Evolutionary conservation across 1,140 invertebrate species (phyloP), one percentile per base, ranked within the genome.

Genomic region (Proctacanthus coquilletti): DNA sequence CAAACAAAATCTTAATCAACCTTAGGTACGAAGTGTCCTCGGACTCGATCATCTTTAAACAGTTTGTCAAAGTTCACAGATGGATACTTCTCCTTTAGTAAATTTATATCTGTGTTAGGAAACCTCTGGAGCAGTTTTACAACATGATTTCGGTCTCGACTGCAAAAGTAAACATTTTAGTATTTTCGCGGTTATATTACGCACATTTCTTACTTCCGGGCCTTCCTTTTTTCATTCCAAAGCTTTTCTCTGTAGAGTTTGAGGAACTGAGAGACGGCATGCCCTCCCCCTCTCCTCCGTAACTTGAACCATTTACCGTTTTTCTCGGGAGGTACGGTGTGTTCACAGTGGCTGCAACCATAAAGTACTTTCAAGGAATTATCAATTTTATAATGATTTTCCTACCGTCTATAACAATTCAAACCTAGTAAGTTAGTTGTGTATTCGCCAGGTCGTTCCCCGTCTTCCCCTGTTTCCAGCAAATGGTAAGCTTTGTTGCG

Each of bases 401-500:
- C 38, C 63, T 60, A 32, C 47, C 38, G 37, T 46, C 51, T 13
- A 53, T 41, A 13, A 39, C 60, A 60, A 39, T 51, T 56, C 21
- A 74, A 57, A 54, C 81, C 79, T 43, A 85, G 57, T 4, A 59
- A 30, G 63, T 70, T 78, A 8, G 60, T 51, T 25, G 69, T 63
- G 19, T 69, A 41, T 57, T 68, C 66, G 17, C 65, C 63, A 14
- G 80, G 77, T 37, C 78, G 60, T 55, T 88, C 84, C 9, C 85
- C 85, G 44, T 71, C 76, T 52, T 78, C 70, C 1, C 92, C 93
- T 33, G 84, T 91, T 73, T 98, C 94, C 29, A 98, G 62, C 38
- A 80, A 45, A 61, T 84, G 79, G 62, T 86, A 94, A 4, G 95
- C 94, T 48, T 71, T 65, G 62, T 98, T 94, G 45, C 95, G 68